Evolutionary conservation across 2,888 invertebrate genomes (phyloP).

Genomic region (Clepsis dumicolana): DNA sequence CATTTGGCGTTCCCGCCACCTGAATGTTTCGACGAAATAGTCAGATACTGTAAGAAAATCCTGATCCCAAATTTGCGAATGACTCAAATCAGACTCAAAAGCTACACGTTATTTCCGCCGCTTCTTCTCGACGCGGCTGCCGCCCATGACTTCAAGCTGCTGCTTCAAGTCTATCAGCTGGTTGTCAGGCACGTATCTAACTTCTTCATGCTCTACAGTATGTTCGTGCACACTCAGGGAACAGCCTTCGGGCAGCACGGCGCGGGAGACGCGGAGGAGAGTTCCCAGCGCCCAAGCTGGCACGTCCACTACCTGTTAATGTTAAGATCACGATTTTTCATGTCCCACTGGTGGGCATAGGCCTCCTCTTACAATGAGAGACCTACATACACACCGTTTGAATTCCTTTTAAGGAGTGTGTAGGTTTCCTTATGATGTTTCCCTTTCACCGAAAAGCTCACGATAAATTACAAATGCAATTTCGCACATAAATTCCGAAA

Average conservation of each 20-base stretch:
- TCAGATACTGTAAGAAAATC: background rate
- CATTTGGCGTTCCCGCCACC: too few species aligned
- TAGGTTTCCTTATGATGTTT: too few species aligned
- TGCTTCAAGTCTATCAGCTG: conserved; percentile 91
- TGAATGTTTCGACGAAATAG: background rate
- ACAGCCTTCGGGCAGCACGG: conserved; percentile 92
- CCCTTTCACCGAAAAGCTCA: too few species aligned
- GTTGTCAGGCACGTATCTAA: conserved; percentile 93
- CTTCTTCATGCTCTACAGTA: conserved; percentile 88
- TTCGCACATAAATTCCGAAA: too few species aligned
- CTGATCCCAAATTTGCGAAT: background rate
- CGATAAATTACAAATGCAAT: too few species aligned
- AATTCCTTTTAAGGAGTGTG: too few species aligned
- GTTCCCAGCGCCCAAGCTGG: conserved; percentile 88
- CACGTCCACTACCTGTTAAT: conserved; percentile 84
- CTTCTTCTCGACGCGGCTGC: conserved; percentile 78
- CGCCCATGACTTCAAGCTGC: conserved; percentile 90
- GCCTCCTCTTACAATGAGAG: too few species aligned
- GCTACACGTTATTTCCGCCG: conserved; percentile 60
- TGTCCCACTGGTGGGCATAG: too few species aligned
- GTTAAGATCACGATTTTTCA: too few species aligned
- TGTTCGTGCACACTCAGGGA: conserved; percentile 89
- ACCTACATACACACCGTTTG: too few species aligned
- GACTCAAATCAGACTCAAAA: background rate
- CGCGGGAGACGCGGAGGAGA: conserved; percentile 91